phyloP scores from a whole-genome alignment of 1,140 invertebrate genomes.

The Melanaphis sacchari region DNA sequence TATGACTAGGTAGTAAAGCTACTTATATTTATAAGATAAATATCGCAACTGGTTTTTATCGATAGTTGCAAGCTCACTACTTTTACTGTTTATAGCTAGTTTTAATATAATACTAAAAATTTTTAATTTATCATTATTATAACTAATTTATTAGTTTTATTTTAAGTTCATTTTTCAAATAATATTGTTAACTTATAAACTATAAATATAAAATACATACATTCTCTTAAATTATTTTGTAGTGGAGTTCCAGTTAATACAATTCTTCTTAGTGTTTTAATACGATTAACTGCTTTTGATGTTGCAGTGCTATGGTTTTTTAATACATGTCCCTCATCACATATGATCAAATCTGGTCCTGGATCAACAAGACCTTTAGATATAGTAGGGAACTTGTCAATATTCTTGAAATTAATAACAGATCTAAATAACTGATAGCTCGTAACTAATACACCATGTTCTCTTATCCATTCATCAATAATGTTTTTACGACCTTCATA shows the following conservation, averaged over 20 bases:
- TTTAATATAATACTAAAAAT: too few species aligned
- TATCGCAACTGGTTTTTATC: too few species aligned
- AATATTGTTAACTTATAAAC: too few species aligned
- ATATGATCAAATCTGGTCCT: slow-evolving; percentile 88
- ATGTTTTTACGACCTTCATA: slow-evolving; percentile 70
- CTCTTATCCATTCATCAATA: slow-evolving; percentile 79
- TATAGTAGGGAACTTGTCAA: slow-evolving; percentile 64
- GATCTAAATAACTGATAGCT: slow-evolving; percentile 95
- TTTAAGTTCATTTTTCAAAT: too few species aligned
- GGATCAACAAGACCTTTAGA: slow-evolving; percentile 72
- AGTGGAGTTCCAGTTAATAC: slow-evolving; percentile 94
- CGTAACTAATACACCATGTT: slow-evolving; percentile 92
- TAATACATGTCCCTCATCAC: slow-evolving; percentile 94
- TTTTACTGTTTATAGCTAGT: too few species aligned
- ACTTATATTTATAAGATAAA: too few species aligned
- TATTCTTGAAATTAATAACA: slow-evolving; percentile 72
- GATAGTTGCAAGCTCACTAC: too few species aligned
- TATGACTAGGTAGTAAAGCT: too few species aligned
- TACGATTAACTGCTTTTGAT: slow-evolving; percentile 83
- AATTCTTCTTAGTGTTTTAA: slow-evolving; percentile 81
- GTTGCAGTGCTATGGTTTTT: slow-evolving; percentile 88
- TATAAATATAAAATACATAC: slow-evolving; percentile 66
- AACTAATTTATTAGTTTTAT: too few species aligned
- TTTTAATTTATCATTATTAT: too few species aligned
- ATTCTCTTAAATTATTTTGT: slow-evolving; percentile 95